Evolutionary conservation across 1,140 invertebrate genomes (phyloP), one percentile per base, ranked within the genome.

Genomic region (Thalassaphorura encarpata): DNA sequence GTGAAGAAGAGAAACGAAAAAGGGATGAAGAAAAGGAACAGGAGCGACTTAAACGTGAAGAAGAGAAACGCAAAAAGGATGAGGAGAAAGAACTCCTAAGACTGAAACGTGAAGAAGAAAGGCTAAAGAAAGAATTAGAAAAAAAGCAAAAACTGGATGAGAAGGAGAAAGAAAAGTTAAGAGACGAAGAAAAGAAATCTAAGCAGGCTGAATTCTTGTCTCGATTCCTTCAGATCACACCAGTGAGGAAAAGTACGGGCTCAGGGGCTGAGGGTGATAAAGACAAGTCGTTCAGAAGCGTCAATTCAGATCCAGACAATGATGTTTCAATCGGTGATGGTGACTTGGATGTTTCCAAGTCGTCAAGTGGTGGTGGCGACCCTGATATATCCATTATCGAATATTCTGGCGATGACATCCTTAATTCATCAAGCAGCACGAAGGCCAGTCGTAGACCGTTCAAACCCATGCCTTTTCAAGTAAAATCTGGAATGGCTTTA

Each of bases 401-500:
- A n/a, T n/a, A n/a, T n/a, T n/a, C n/a, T n/a, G n/a, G n/a, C n/a
- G n/a, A n/a, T n/a, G n/a, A n/a, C n/a, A n/a, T n/a, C n/a, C n/a
- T n/a, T n/a, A n/a, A n/a, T n/a, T n/a, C n/a, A n/a, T n/a, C n/a
- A n/a, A n/a, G n/a, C n/a, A n/a, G n/a, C n/a, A n/a, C n/a, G n/a
- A n/a, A n/a, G n/a, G n/a, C n/a, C n/a, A n/a, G n/a, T n/a, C n/a
- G n/a, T n/a, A n/a, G n/a, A n/a, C 39, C 6, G 27, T 65, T 65
- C 29, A 40, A 47, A 21, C 53, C 60, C 1, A 57, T 60, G 46
- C 57, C 57, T n/a, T 62, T 65, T 36, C 53, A 65, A 55, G 29
- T 65, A 15, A 65, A 65, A 54, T 54, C 29, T 1, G 51, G 56
- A 21, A 65, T 65, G 63, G 57, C 58, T 15, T 15, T 65, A 4